Percentiles rank a stretch among this genome's conserved stretches.
Evolutionary conservation across 2,797 vertebrate genomes (phyloP).

Genomic region (Orientallactaga sibirica): DNA sequence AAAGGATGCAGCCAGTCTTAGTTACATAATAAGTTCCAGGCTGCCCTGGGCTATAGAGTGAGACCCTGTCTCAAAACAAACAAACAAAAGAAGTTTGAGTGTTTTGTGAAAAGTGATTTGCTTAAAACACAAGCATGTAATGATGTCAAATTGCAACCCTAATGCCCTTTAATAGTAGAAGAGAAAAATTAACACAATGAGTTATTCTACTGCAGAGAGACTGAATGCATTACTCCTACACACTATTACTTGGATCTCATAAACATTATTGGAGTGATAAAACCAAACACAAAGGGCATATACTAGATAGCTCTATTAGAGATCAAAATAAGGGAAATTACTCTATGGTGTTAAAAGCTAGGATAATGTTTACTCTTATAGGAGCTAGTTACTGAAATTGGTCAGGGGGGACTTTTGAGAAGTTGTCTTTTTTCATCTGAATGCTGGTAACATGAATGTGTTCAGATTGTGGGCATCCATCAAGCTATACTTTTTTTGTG

Average conservation of each 20-base stretch:
- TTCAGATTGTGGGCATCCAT: constrained; percentile 49
- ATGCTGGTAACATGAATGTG: constrained; percentile 7
- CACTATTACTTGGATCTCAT: constrained; percentile 24
- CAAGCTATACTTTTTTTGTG: constrained; percentile 43
- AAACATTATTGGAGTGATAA: constrained; percentile 4
- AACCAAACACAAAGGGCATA: background rate
- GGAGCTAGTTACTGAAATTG: constrained; percentile 45
- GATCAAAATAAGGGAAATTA: constrained; percentile 59
- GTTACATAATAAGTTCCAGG: background rate
- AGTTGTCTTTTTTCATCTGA: background rate
- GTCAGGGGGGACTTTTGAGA: constrained; percentile 22
- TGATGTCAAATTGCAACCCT: background rate
- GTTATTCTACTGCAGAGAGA: constrained; percentile 18
- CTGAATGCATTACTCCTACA: background rate
- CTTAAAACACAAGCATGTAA: constrained; percentile 49
- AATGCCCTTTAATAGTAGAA: constrained; percentile 57
- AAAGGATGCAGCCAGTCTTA: background rate
- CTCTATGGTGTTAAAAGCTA: constrained; percentile 33
- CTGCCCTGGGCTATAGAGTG: background rate
- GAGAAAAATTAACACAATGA: constrained; percentile 56
- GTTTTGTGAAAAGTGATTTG: constrained; percentile 40
- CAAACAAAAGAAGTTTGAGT: background rate
- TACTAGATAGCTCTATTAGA: constrained; percentile 36
- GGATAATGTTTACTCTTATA: constrained; percentile 30
- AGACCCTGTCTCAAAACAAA: constrained; percentile 17